Conservation (phyloP, 2,797 vertebrate genomes). For the Rousettus madagascariensis region DNA sequence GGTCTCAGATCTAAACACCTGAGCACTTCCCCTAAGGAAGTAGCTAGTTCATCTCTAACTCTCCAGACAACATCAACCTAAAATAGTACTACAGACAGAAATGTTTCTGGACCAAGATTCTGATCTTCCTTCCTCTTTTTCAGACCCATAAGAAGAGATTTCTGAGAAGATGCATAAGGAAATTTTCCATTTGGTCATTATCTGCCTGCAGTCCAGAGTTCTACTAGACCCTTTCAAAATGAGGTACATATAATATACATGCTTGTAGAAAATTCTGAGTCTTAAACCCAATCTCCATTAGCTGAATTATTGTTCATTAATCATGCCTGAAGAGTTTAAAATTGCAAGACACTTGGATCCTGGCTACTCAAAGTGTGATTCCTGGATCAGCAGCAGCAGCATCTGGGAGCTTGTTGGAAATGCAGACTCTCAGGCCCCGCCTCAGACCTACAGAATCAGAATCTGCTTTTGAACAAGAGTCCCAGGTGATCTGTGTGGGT, state of each 20-base stretch:
- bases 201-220: neutral
- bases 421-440: neutral
- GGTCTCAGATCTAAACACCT: constrained; percentile 27
- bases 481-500: neutral
- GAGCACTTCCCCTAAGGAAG: neutral
- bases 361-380: neutral
- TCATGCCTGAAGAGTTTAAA: neutral
- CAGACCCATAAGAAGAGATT: constrained; percentile 13
- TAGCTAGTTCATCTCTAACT: constrained; percentile 3
- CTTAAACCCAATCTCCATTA: constrained; percentile 21
- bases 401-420: neutral
- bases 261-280: neutral
- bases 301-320: neutral
- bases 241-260: neutral
- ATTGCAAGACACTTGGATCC: neutral
- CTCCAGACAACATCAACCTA: neutral
- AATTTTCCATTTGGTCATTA: neutral
- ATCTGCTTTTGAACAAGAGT: constrained; percentile 3
- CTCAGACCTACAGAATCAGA: constrained; percentile 13
- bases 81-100: constrained; percentile 2
- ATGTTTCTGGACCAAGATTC: neutral
- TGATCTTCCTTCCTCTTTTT: constrained; percentile 15
- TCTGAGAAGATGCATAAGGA: constrained; percentile 34
- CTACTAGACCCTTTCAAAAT: constrained; percentile 45
- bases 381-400: neutral